Conservation (phyloP, 2,888 invertebrate species). For the Drosophila algonquin region DNA sequence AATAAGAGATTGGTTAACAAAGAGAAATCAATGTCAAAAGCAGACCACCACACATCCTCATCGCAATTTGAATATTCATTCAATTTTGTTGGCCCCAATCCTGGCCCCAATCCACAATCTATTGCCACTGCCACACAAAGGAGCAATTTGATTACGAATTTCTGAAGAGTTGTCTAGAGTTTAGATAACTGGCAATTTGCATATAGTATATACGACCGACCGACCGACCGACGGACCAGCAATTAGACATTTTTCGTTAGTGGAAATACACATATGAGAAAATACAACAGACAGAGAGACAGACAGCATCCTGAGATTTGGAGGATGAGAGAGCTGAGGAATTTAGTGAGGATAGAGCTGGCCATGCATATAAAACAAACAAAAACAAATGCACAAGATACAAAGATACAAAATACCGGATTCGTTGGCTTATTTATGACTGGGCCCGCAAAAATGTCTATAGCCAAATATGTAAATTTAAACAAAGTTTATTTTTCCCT, state of each 20-base stretch:
- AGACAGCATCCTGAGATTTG: not conserved
- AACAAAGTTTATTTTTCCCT: slow-evolving; percentile 22
- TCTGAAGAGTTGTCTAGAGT: slow-evolving; percentile 34
- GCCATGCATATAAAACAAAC: slow-evolving; percentile 49
- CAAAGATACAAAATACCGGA: slow-evolving; percentile 26
- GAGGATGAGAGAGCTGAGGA: slow-evolving; percentile 42
- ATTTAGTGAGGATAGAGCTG: slow-evolving; percentile 34
- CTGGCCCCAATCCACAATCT: not conserved
- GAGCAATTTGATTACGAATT: slow-evolving; percentile 39
- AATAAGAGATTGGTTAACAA: slow-evolving; percentile 32
- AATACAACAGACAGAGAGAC: slow-evolving; percentile 16
- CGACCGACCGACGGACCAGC: slow-evolving; percentile 38
- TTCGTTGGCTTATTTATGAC: slow-evolving; percentile 61
- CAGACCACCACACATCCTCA: slow-evolving; percentile 19
- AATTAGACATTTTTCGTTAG: slow-evolving; percentile 48
- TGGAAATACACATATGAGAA: slow-evolving; percentile 27
- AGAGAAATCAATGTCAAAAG: slow-evolving; percentile 12
- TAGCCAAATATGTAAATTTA: slow-evolving; percentile 58
- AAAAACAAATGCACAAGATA: slow-evolving; percentile 16
- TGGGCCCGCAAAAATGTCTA: slow-evolving; percentile 43
- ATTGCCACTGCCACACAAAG: not conserved
- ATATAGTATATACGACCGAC: slow-evolving; percentile 35
- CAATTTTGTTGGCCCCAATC: not conserved
- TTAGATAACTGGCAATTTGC: slow-evolving; percentile 58
- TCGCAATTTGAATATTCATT: slow-evolving; percentile 24